Percentiles rank a stretch among this genome's conserved stretches.
These are phyloP conservation scores for Spizaetus ornatus DNA, from an alignment of 2,113 vertebrate genomes.

Conservation along the genomic window DNA sequence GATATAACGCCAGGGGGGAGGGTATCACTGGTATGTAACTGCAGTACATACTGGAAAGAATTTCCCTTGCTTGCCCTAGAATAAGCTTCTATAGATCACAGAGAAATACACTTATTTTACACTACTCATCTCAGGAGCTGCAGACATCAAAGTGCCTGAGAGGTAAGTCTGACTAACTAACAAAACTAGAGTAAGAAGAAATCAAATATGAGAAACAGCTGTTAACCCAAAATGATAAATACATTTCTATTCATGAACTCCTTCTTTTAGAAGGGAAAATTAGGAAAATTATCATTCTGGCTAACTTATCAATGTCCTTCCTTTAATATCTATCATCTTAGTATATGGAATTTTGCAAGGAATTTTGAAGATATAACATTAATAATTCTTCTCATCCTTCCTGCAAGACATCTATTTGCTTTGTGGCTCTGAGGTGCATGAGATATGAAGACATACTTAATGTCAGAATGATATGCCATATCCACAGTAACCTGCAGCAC, in stretches of 20 bases:
- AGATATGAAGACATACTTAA: neutral
- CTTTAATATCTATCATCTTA: conserved; percentile 1
- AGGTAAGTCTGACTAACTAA: neutral
- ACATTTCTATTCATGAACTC: neutral
- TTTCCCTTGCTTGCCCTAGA: neutral
- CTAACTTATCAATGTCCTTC: neutral
- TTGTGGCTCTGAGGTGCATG: neutral
- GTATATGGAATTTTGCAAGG: neutral
- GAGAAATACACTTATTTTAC: neutral
- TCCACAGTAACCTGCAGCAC: neutral
- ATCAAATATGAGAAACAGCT: neutral
- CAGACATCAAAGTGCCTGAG: neutral
- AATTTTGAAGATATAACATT: neutral
- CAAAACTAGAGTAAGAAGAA: neutral
- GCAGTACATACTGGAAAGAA: neutral
- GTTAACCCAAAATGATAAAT: neutral
- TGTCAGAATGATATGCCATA: neutral
- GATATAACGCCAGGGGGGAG: neutral
- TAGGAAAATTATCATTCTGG: neutral
- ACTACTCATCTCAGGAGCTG: neutral
- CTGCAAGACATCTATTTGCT: neutral
- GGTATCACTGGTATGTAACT: neutral
- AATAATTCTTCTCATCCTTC: neutral
- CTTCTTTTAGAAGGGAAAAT: neutral
- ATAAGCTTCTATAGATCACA: neutral